Evolutionary conservation across 2,113 vertebrate species (phyloP).

Genomic region (Melanocharis versteri): DNA sequence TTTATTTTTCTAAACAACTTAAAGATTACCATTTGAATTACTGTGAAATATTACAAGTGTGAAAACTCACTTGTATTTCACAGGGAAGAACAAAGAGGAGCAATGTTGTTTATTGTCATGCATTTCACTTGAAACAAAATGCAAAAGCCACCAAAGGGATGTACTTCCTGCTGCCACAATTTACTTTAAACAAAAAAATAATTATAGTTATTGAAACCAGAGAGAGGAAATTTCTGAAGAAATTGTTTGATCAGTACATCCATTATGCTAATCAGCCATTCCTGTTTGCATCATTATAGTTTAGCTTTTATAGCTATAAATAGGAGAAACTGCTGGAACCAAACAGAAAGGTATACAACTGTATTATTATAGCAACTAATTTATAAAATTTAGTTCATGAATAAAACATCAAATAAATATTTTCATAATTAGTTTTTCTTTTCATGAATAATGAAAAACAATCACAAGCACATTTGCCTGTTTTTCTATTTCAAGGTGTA

Average conservation of each 20-base stretch:
- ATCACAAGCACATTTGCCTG: neutral
- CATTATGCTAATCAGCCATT: constrained; percentile 15
- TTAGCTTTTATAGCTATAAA: neutral
- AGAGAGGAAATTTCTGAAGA: neutral
- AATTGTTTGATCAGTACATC: neutral
- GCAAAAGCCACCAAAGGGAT: neutral
- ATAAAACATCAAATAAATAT: constrained; percentile 44
- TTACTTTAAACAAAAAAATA: neutral
- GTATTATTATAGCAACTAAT: neutral
- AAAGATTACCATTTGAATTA: neutral
- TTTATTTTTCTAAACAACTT: neutral
- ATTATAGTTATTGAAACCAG: neutral
- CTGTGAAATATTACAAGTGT: neutral
- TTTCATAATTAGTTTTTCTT: constrained; percentile 13
- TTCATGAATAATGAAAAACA: neutral
- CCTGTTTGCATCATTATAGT: neutral
- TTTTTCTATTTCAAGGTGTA: neutral
- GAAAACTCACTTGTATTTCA: neutral
- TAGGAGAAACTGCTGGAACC: neutral
- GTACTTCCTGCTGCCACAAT: neutral
- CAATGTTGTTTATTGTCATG: neutral
- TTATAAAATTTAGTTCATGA: constrained; percentile 13
- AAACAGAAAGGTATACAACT: neutral
- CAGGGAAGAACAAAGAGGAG: neutral
- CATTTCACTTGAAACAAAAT: neutral